Evolutionary conservation across 2,888 invertebrate genomes (phyloP).

Genomic region (Neuroscelio doddi): DNA sequence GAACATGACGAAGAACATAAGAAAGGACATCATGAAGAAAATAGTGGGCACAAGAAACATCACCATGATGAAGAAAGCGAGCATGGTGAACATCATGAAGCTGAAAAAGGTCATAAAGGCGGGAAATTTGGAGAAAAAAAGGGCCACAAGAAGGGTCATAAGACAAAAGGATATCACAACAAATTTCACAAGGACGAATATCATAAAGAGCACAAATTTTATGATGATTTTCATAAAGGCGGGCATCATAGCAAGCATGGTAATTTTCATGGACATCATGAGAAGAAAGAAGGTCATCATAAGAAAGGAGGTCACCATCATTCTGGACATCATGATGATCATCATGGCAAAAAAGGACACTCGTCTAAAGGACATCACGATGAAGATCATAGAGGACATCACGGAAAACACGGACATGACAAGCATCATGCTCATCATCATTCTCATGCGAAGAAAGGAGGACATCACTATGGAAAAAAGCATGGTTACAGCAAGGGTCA

Average conservation of each 20-base stretch:
- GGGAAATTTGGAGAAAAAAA: conserved; percentile 83
- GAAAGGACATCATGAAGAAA: conserved; percentile 77
- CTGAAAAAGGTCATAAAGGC: conserved; percentile 79
- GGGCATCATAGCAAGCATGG: conserved; percentile 82
- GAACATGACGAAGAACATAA: conserved; percentile 77
- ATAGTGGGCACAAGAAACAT: conserved; percentile 77
- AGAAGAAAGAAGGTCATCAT: conserved; percentile 76
- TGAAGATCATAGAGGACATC: conserved; percentile 78
- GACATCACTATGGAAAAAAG: conserved; percentile 75
- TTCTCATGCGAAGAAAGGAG: conserved; percentile 77
- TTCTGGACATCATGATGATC: no score
- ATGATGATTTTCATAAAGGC: conserved; percentile 82
- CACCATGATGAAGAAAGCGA: conserved; percentile 79
- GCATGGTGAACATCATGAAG: conserved; percentile 79
- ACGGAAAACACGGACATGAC: conserved; percentile 78
- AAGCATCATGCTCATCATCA: conserved; percentile 77
- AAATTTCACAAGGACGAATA: conserved; percentile 86
- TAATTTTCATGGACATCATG: conserved; percentile 79
- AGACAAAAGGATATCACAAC: conserved; percentile 85
- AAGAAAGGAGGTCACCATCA: conserved; percentile 80
- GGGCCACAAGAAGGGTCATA: conserved; percentile 84
- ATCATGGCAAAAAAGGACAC: conserved; percentile 81
- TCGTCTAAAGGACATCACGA: conserved; percentile 79
- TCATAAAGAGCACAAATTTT: conserved; percentile 85
- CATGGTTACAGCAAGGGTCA: conserved; percentile 63